Evolutionary conservation across 2,113 vertebrate species (phyloP), one percentile per base, ranked within the genome.

Genomic region (Glareola pratincola): DNA sequence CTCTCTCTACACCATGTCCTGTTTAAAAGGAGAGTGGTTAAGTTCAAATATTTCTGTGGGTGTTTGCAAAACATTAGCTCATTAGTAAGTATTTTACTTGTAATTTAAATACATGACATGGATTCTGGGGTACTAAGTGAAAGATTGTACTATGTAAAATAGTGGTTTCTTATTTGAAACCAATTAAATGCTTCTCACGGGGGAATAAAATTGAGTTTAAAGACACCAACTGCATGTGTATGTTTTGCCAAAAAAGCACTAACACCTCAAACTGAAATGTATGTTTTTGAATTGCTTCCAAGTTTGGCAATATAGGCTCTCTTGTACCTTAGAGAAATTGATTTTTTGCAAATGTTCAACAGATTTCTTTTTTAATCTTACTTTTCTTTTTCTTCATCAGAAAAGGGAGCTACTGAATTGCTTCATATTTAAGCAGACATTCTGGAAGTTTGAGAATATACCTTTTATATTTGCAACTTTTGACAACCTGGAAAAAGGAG

Each of bases 171-270:
- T 72, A 41, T 82, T 95, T 91, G 71, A 91, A 88, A 45, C 73
- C 48, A 96, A 85, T 96, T 97, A 96, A 91, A 78, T 82, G 27
- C 56, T 75, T 50, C 69, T 94, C 91, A 85, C 0, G 0, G 11
- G 80, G 69, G 69, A 95, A 91, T n/a, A 74, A 91, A 94, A 85
- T n/a, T 37, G 54, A 64, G 53, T 92, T 89, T 96, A 72, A 72
- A 90, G 84, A 92, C 51, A 86, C 69, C 48, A 85, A 89, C 43
- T 72, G 48, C 83, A 56, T 45, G 48, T 89, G 37, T 87, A 18
- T 64, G 29, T 80, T 96, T 88, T 92, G 72, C 60, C 29, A 27
- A n/a, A 73, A 78, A 95, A 94, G 43, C 53, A 92, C 64, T 92
- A 77, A 59, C 73, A 89, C 56, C 79, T 94, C 73, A 16, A 60